Evolutionary conservation across 92 coral and sea anemone species (phyloP), one percentile per base, ranked within the genome.

Genomic region (Actinernus sp.): DNA sequence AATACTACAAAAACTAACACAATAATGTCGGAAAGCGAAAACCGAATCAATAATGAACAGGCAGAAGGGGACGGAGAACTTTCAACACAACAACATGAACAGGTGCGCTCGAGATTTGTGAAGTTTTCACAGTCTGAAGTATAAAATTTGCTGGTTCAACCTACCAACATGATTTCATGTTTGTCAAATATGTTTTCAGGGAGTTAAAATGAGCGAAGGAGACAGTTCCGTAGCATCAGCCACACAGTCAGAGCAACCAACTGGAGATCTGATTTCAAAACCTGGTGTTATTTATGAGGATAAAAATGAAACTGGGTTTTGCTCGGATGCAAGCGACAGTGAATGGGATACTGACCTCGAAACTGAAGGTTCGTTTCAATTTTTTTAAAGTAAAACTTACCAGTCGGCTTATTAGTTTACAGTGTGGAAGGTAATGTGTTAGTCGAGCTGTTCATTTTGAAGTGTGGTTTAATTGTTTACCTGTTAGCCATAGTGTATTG

Each of bases 291-390:
- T 45, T 18, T 28, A 24, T 14, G 32, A 6, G 20, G 57, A 39
- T 21, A 19, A 46, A 45, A 1, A 55, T 12, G 66, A 70, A 57
- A 57, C 43, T 41, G 57, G 47, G 27, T 55, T 32, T 4, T 22
- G 24, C 11, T 52, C 81, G 21, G 65, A 63, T 7, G 83, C 63
- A 33, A 74, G 74, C 24, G 88, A 74, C 23, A 78, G 78, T 22
- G 98, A 93, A 58, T 93, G 79, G 37, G 98, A 93, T 10, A 93
- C 98, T 0, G 98, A 93, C 43, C 79, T 93, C 2, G 98, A 90
- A 22, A 79, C 82, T 4, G 97, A 90, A 83, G 98, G 98, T 93
- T 27, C 43, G 47, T 8, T 14, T 58, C n/a, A n/a, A n/a, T n/a
- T n/a, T n/a, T n/a, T n/a, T n/a, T n/a, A n/a, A n/a, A n/a, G n/a